These are phyloP conservation scores for Eristalis pertinax DNA, from an alignment of 2,888 invertebrate species.

Conservation along the genomic window DNA sequence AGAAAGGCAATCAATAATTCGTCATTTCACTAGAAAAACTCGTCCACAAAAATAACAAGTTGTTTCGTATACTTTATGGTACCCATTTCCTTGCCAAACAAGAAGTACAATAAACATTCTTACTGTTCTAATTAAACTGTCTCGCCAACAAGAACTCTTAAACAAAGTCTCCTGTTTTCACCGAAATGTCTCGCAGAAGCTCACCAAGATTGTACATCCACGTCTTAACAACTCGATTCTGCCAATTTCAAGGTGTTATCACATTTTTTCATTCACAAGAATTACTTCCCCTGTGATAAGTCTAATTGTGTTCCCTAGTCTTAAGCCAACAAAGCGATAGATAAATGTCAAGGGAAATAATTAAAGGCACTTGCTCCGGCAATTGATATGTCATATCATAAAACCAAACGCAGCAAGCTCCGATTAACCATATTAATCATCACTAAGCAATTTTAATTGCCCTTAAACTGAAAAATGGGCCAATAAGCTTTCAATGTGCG, in stretches of 20 bases:
- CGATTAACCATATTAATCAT: constrained; percentile 16
- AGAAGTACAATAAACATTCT: no score
- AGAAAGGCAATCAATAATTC: no score
- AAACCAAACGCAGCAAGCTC: background rate
- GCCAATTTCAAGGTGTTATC: background rate
- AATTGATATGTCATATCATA: background rate
- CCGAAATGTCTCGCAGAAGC: background rate
- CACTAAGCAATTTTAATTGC: background rate
- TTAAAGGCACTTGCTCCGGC: background rate
- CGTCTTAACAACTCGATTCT: background rate
- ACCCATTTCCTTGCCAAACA: no score
- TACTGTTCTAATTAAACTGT: no score
- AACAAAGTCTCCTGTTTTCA: background rate
- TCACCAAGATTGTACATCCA: background rate
- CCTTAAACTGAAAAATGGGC: background rate
- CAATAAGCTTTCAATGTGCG: background rate
- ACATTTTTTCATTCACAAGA: background rate
- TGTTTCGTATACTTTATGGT: no score
- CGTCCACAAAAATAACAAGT: no score
- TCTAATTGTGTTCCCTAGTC: background rate
- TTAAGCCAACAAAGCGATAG: background rate
- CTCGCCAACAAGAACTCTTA: background rate
- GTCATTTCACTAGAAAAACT: no score
- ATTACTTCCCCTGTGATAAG: background rate
- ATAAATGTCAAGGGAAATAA: background rate